These are phyloP conservation scores for Leptinotarsa lineolata DNA, from an alignment of 1,140 invertebrate genomes.

Conservation along the genomic window DNA sequence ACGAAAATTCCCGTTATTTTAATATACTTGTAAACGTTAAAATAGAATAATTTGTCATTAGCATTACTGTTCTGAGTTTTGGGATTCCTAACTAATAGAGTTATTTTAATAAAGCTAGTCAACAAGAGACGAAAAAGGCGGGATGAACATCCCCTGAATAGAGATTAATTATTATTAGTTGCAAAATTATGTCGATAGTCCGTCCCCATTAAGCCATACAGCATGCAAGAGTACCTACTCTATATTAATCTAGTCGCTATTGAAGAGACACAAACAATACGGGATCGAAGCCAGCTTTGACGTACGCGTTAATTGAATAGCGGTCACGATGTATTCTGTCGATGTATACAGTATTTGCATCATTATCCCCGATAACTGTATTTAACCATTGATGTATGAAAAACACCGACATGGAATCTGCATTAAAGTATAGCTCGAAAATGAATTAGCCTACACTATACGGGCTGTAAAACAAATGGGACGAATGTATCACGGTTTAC, in stretches of 20 bases:
- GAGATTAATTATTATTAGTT: too few species aligned
- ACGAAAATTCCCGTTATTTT: too few species aligned
- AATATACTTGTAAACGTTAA: too few species aligned
- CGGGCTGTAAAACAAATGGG: not conserved
- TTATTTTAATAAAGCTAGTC: too few species aligned
- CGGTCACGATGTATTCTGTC: not conserved
- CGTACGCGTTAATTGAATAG: not conserved
- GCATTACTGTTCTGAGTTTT: too few species aligned
- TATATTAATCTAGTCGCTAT: not conserved
- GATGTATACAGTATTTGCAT: not conserved
- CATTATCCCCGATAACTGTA: slow-evolving; percentile 3
- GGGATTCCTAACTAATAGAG: too few species aligned
- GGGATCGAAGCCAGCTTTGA: not conserved
- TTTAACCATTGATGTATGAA: slow-evolving; percentile 2
- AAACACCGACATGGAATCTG: not conserved
- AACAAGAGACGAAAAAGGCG: too few species aligned
- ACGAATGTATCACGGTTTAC: not conserved
- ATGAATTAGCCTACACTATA: not conserved
- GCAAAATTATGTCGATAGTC: too few species aligned
- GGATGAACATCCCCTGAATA: too few species aligned
- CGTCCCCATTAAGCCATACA: too few species aligned
- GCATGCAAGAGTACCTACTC: not conserved
- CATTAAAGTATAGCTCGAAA: not conserved
- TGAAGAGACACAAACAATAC: not conserved
- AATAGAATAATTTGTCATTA: too few species aligned